These are phyloP conservation scores for Thereva unica DNA, from an alignment of 2,888 invertebrate genomes.

Conservation along the genomic window DNA sequence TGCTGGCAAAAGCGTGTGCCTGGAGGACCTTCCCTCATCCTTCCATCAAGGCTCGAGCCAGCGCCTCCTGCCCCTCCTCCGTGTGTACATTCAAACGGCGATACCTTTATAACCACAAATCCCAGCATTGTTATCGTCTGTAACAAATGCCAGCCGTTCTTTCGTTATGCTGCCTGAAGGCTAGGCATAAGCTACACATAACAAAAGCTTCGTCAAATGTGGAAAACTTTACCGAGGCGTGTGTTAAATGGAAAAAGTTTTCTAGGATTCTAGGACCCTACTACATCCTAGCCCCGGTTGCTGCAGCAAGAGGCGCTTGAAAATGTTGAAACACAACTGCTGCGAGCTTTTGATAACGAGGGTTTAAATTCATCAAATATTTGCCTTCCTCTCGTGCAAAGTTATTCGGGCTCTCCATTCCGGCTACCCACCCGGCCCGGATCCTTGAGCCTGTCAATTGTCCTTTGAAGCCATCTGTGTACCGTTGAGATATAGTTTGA, in stretches of 20 bases:
- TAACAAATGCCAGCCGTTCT: constrained; percentile 10
- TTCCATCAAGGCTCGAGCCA: too few species aligned
- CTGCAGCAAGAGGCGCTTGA: background rate
- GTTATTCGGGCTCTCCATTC: constrained; percentile 13
- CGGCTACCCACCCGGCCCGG: background rate
- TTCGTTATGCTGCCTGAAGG: background rate
- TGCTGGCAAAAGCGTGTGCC: too few species aligned
- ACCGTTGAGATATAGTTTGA: too few species aligned
- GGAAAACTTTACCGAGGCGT: constrained; percentile 18
- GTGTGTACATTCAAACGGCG: background rate
- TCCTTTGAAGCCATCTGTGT: constrained; percentile 10
- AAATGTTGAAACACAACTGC: constrained; percentile 31
- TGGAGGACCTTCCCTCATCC: too few species aligned
- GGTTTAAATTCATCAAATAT: constrained; percentile 29
- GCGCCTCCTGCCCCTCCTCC: background rate
- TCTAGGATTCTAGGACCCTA: too few species aligned
- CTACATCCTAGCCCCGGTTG: too few species aligned
- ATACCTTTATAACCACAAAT: constrained; percentile 14
- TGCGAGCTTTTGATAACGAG: constrained; percentile 34
- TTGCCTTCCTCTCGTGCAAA: constrained; percentile 19
- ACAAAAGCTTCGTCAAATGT: constrained; percentile 6
- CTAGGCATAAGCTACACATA: too few species aligned
- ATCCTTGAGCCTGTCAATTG: constrained; percentile 6
- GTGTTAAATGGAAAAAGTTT: constrained; percentile 34
- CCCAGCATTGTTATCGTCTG: constrained; percentile 20